phyloP scores from a whole-genome alignment of 1,140 invertebrate genomes.

The Bilobella aurantiaca region DNA sequence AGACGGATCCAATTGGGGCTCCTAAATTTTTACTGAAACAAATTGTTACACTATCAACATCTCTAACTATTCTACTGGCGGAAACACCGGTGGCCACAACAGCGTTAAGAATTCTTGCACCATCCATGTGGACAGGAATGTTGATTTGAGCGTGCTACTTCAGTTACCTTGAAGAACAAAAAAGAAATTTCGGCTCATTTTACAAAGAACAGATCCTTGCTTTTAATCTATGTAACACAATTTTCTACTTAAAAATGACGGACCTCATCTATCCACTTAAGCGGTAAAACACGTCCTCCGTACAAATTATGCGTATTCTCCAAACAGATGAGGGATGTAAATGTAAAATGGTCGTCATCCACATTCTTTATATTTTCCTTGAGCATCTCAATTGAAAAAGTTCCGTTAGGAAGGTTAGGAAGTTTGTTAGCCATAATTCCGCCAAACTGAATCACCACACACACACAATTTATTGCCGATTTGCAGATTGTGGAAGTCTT shows the following conservation, averaged over 20 bases:
- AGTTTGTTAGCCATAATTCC: constrained; percentile 64
- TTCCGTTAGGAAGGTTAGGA: constrained; percentile 69
- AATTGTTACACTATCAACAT: constrained; percentile 67
- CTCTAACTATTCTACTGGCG: constrained; percentile 52
- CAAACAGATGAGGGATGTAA: constrained; percentile 66
- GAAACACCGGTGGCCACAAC: constrained; percentile 53
- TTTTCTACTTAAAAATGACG: too few relatives aligned
- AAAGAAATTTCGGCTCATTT: too few relatives aligned
- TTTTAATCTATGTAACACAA: too few relatives aligned
- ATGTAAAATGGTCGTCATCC: constrained; percentile 63
- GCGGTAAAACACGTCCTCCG: constrained; percentile 70
- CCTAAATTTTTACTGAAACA: constrained; percentile 82
- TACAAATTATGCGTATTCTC: constrained; percentile 89
- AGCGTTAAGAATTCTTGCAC: constrained; percentile 85
- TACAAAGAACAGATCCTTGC: too few relatives aligned
- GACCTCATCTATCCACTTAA: constrained; percentile 65
- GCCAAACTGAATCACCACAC: too few relatives aligned
- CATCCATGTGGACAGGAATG: constrained; percentile 82
- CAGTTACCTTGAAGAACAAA: too few relatives aligned
- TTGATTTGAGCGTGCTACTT: too few relatives aligned
- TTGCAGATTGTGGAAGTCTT: constrained; percentile 10
- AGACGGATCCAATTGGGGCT: constrained; percentile 73
- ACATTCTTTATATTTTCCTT: constrained; percentile 53
- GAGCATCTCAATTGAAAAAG: constrained; percentile 65
- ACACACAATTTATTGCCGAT: constrained; percentile 14